Base-by-base conservation (phyloP, 92 coral and sea anemone species). In the Paragorgia papillata region DNA sequence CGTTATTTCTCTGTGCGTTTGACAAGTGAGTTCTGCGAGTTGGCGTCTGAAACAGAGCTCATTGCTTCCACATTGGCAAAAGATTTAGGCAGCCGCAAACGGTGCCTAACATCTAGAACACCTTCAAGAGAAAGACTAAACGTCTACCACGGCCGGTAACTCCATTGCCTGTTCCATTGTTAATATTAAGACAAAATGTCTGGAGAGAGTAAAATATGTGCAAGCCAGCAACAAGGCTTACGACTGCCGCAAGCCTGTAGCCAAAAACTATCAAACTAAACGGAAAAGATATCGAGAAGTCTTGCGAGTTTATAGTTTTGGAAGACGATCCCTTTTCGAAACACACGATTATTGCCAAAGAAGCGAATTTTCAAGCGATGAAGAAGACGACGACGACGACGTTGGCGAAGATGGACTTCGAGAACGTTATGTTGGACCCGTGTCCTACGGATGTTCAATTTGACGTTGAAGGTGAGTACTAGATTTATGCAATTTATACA, bases 121-220 rank as follows among this genome's bases (percentile, higher is more conserved):
- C 78, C 21, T 30, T 34, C 48, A 7, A 34, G 78, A 2, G 7
- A 4, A 71, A 71, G 8, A 22, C 31, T 29, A 49, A 55, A 50
- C 33, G 33, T 27, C 48, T 51, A 71, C 30, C 30, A 71, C 78
- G 78, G 78, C 78, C 35, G 44, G 31, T 71, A 44, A 71, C 27
- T 34, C 78, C 40, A n/a, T 13, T 17, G 29, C 17, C 8, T 27
- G 49, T 41, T 51, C 49, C 49, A 69, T 15, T 34, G 2, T 26
- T 29, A 71, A 71, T 20, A 48, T 21, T 20, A n/a, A 46, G n/a
- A n/a, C n/a, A 71, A 71, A 53, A 71, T 71, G 78, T 53, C 69
- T 41, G 44, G 69, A 62, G 24, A 9, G 1, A 71, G 28, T 19
- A 51, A 53, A 2, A 13, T 15, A 6, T 9, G 6, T 10, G 24